These are phyloP conservation scores for Diarsia brunnea DNA, from an alignment of 2,888 invertebrate species.

Conservation along the genomic window DNA sequence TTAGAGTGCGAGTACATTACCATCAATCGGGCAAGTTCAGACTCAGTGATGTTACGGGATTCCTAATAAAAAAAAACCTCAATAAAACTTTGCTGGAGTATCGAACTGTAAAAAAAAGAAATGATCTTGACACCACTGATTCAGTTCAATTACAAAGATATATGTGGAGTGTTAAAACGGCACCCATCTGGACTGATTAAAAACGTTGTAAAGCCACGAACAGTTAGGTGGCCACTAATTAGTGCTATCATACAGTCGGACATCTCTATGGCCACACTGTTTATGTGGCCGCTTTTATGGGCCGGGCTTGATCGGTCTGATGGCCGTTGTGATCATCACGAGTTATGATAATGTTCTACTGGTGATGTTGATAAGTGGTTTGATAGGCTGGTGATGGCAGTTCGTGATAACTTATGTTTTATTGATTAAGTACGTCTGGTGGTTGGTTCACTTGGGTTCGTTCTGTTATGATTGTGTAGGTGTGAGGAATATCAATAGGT, in stretches of 20 bases:
- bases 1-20: neutral
- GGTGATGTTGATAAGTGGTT: conserved; percentile 25
- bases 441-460: neutral
- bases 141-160: conserved; percentile 28
- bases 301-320: conserved; percentile 20
- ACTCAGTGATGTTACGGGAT: neutral
- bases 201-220: conserved; percentile 53
- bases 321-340: conserved; percentile 38
- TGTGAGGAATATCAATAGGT: neutral
- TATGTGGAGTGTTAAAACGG: conserved; percentile 37
- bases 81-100: neutral
- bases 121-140: neutral
- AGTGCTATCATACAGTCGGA: conserved; percentile 46
- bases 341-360: conserved; percentile 42
- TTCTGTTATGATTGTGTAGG: conserved; percentile 1
- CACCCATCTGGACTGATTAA: conserved; percentile 57
- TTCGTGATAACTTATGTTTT: conserved; percentile 4
- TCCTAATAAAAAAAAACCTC: neutral
- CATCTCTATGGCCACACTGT: conserved; percentile 48
- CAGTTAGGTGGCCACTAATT: conserved; percentile 61
- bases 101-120: conserved; percentile 20
- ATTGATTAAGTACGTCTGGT: neutral
- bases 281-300: conserved; percentile 46
- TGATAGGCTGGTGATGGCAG: conserved; percentile 8
- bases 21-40: neutral